These are phyloP conservation scores for Cecropterus lyciades DNA, from an alignment of 1,140 invertebrate species.

Conservation along the genomic window DNA sequence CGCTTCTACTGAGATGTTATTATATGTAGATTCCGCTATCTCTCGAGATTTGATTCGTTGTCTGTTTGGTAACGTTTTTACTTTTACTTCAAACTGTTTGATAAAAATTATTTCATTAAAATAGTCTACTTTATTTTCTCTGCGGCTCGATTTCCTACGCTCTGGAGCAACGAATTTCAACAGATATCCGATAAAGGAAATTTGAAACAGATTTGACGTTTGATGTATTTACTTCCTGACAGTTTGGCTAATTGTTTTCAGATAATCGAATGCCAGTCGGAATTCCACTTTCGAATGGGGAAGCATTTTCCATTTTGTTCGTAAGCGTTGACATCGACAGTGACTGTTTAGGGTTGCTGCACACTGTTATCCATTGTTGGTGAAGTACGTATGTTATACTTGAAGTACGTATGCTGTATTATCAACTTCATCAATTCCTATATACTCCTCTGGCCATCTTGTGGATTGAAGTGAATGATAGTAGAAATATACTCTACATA, in stretches of 20 bases:
- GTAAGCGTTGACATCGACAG: background rate
- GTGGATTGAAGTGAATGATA: too few relatives aligned
- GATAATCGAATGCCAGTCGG: slow-evolving; percentile 29
- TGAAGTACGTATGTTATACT: too few relatives aligned
- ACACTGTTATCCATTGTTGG: too few relatives aligned
- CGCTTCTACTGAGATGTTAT: too few relatives aligned
- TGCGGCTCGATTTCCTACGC: background rate
- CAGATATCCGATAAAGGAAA: slow-evolving; percentile 37
- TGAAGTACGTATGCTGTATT: too few relatives aligned
- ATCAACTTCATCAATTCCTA: too few relatives aligned
- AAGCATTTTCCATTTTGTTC: slow-evolving; percentile 16
- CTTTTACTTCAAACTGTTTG: too few relatives aligned
- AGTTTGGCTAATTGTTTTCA: slow-evolving; percentile 45
- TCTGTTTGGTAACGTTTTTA: too few relatives aligned
- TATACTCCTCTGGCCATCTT: too few relatives aligned
- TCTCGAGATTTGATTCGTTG: too few relatives aligned
- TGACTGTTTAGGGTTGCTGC: background rate
- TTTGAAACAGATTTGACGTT: slow-evolving; percentile 49
- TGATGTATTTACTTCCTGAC: slow-evolving; percentile 48
- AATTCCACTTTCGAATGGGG: slow-evolving; percentile 8
- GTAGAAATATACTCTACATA: too few relatives aligned
- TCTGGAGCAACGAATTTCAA: background rate
- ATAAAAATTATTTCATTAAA: background rate
- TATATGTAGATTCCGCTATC: too few relatives aligned
- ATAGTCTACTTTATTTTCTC: background rate